Conservation (phyloP, 1,140 invertebrate genomes). For the Arctopsyche grandis region DNA sequence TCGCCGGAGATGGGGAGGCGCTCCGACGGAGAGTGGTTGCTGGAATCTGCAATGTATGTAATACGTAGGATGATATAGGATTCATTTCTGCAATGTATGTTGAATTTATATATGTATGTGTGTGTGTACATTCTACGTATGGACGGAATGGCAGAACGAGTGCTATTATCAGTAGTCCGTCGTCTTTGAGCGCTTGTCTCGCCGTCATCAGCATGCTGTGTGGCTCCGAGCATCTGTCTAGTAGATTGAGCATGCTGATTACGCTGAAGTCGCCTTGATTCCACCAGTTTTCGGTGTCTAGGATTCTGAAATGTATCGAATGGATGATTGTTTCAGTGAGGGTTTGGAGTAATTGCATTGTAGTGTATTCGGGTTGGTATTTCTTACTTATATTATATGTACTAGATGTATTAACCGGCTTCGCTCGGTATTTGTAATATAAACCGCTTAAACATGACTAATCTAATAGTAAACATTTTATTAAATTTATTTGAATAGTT, state of each 20-base stretch:
- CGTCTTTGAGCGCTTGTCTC: constrained; percentile 70
- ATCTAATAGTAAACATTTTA: no score
- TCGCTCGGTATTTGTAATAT: no score
- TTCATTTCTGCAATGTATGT: no score
- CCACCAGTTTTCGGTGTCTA: constrained; percentile 82
- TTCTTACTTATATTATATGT: no score
- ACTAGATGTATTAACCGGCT: no score
- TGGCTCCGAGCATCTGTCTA: constrained; percentile 89
- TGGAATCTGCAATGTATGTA: constrained; percentile 65
- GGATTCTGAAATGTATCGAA: constrained; percentile 74
- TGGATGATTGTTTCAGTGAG: no score
- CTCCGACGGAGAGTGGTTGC: constrained; percentile 79
- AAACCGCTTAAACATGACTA: no score
- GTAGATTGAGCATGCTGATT: constrained; percentile 87
- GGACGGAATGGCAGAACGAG: constrained; percentile 89
- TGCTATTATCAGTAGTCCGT: constrained; percentile 81
- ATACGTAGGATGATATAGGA: no score
- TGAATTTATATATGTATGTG: background rate
- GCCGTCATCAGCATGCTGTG: constrained; percentile 78
- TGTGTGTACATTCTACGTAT: constrained; percentile 80
- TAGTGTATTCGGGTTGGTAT: no score
- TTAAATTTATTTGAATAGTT: no score
- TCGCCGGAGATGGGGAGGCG: constrained; percentile 74
- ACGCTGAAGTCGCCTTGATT: constrained; percentile 75
- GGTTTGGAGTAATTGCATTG: no score